These are phyloP conservation scores for Leucophenga varia DNA, from an alignment of 1,140 invertebrate genomes.

Conservation along the genomic window DNA sequence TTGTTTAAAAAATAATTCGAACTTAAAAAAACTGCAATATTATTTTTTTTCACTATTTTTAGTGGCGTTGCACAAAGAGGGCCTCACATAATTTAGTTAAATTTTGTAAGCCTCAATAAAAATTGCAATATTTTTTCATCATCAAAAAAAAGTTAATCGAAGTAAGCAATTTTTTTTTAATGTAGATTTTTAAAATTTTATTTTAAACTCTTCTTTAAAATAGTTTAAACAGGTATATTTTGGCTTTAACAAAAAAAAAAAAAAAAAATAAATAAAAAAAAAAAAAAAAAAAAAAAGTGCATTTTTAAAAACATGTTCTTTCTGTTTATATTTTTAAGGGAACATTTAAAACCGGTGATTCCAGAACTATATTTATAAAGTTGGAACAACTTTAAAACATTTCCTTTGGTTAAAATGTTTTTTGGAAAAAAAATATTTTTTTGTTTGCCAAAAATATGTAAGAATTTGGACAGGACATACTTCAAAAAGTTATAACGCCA, in stretches of 20 bases:
- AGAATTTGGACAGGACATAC: not conserved
- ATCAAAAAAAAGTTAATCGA: not conserved
- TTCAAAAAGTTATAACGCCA: not conserved
- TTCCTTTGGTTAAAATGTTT: too few relatives aligned
- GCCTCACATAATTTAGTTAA: not conserved
- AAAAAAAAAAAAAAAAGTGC: too few relatives aligned
- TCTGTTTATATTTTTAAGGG: too few relatives aligned
- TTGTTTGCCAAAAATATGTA: not conserved
- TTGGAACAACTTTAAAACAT: too few relatives aligned
- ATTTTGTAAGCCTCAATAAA: not conserved
- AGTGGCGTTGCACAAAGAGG: too few relatives aligned
- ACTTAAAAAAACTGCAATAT: not conserved
- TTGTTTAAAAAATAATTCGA: not conserved
- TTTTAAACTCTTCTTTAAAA: not conserved
- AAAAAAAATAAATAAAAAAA: too few relatives aligned
- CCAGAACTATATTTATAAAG: too few relatives aligned
- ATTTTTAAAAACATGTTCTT: too few relatives aligned
- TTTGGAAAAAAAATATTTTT: too few relatives aligned
- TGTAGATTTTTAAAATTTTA: not conserved
- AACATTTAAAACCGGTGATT: too few relatives aligned
- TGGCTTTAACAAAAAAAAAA: too few relatives aligned
- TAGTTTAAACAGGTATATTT: too few relatives aligned
- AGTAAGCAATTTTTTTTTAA: not conserved
- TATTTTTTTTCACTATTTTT: not conserved
- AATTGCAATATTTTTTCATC: not conserved